Percentiles rank a stretch among this genome's conserved stretches.
phyloP scores from a whole-genome alignment of 2,113 vertebrate species.

The Laticauda colubrina region DNA sequence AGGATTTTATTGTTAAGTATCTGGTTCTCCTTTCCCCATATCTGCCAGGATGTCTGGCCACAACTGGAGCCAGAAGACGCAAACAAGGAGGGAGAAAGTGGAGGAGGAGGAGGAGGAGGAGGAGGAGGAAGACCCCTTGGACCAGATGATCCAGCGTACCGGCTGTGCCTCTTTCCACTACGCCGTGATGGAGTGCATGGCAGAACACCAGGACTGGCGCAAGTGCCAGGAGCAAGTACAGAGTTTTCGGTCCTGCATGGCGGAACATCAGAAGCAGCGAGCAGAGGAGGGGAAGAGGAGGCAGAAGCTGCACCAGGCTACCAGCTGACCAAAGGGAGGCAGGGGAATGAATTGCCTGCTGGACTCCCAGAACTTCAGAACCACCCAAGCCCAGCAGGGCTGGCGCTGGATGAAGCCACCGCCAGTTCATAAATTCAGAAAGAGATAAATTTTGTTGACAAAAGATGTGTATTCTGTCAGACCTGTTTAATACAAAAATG shows the following conservation, averaged over 20 bases:
- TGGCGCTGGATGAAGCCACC: background rate
- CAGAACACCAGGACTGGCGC: slow-evolving; percentile 87
- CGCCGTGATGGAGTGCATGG: slow-evolving; percentile 90
- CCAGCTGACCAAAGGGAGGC: background rate
- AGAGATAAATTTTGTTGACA: background rate
- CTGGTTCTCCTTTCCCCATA: background rate
- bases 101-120: slow-evolving; percentile 49
- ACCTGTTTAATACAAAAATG: background rate
- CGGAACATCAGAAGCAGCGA: slow-evolving; percentile 65
- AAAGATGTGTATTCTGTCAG: background rate
- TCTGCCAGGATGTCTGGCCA: slow-evolving; percentile 64
- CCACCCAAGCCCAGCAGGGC: background rate
- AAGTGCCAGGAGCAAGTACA: slow-evolving; percentile 80
- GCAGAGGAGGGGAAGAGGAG: slow-evolving; percentile 59
- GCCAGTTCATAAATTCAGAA: background rate
- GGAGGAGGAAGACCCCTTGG: slow-evolving; percentile 79
- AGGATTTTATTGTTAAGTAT: background rate
- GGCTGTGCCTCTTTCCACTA: slow-evolving; percentile 84
- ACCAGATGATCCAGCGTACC: slow-evolving; percentile 79
- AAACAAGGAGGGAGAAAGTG: slow-evolving; percentile 56
- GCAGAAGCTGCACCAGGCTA: slow-evolving; percentile 24
- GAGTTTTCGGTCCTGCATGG: slow-evolving; percentile 88
- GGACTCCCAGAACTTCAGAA: background rate
- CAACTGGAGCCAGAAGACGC: slow-evolving; percentile 60
- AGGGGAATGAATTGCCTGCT: background rate